phyloP scores from a whole-genome alignment of 1,140 invertebrate species.

The Zaprionus tsacasi region DNA sequence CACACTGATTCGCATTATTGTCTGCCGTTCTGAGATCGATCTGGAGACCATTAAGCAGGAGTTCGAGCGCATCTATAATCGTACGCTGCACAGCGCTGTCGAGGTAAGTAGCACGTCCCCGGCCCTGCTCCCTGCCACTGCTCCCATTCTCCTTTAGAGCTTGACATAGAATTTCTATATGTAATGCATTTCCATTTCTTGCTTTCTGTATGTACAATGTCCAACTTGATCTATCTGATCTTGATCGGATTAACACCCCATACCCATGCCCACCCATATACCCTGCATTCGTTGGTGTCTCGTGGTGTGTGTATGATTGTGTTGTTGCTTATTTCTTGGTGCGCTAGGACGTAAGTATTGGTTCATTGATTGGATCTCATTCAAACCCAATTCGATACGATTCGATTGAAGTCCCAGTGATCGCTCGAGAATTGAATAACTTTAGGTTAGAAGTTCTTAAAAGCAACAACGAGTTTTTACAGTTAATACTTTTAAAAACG shows the following conservation, averaged over 20 bases:
- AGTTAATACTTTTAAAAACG: too few relatives aligned
- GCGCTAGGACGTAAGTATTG: constrained; percentile 56
- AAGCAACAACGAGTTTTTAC: background rate
- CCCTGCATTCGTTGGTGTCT: constrained; percentile 4
- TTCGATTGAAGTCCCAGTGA: constrained; percentile 4
- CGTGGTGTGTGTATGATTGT: constrained; percentile 17
- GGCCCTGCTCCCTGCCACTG: background rate
- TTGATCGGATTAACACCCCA: background rate
- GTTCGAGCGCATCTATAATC: constrained; percentile 89
- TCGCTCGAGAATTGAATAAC: background rate
- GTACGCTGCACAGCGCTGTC: constrained; percentile 88
- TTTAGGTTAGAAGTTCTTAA: background rate
- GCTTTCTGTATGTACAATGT: constrained; percentile 34
- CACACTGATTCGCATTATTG: constrained; percentile 89
- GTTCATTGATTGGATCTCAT: constrained; percentile 11
- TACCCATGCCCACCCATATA: background rate
- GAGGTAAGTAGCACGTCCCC: constrained; percentile 85
- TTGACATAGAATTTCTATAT: constrained; percentile 2
- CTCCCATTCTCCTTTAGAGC: background rate
- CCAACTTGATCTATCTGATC: constrained; percentile 8
- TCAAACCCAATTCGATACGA: constrained; percentile 1
- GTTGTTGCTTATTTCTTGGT: constrained; percentile 20
- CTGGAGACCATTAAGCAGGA: constrained; percentile 89
- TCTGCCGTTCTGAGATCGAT: constrained; percentile 90
- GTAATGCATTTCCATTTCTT: constrained; percentile 35